Base-by-base conservation (phyloP, 2,888 invertebrate species). In the Amiota minor region DNA sequence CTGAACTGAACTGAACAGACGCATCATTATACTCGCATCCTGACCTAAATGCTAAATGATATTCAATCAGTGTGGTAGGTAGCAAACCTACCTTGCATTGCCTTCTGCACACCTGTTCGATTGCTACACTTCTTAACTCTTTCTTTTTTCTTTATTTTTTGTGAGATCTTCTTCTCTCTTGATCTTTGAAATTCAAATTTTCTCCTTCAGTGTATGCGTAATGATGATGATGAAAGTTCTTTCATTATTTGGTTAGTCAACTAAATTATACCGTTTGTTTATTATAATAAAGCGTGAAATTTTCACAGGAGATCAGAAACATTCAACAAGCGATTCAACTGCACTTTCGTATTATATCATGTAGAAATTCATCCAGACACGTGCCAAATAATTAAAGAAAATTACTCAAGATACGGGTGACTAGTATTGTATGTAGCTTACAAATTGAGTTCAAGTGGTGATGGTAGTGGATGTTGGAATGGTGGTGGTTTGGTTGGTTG, bases 241-340 rank as follows among this genome's bases (percentile, higher is more conserved):
- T 35, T 35, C 35, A 35, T 35, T 35, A 35, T 35, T 3, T 35
- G 6, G 35, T 35, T 35, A 35, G 35, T 35, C 35, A 35, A 6
- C 35, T 35, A 35, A 6, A 35, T 35, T 35, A 35, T 35, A 35
- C 2, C 6, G 35, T 35, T 35, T 77, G 76, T 78, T 74, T 61
- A 76, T 77, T 77, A 79, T 76, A 82, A 84, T 82, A 70, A 62
- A 73, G 76, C 81, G 77, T 84, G 76, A 82, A 81, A 70, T 76
- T 49, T 10, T 59, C 70, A 71, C 74, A 80, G 84, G 82, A 62
- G 46, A 56, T 9, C 84, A 84, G 75, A 70, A 71, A 69, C 64
- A 45, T 61, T 9, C 84, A 84, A 73, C 72, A 71, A 67, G 18
- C 16, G 2, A 20, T 62, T 11, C 45, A 50, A 61, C 50, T 59